phyloP scores from a whole-genome alignment of 1,140 invertebrate species.

The Diachasmimorpha longicaudata region DNA sequence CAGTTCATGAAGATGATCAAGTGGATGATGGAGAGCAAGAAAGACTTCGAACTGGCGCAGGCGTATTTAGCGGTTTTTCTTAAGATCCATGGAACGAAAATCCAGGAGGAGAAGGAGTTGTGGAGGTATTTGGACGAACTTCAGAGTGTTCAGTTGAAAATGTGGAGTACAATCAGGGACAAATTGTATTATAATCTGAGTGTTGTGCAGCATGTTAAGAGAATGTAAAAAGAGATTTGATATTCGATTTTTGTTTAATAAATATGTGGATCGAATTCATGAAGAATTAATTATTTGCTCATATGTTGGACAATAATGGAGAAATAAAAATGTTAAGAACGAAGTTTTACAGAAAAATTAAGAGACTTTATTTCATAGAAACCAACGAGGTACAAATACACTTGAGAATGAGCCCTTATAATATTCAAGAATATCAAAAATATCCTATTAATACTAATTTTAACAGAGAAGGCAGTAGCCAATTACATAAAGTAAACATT shows the following conservation, averaged over 20 bases:
- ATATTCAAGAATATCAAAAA: too few relatives aligned
- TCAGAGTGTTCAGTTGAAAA: slow-evolving; percentile 64
- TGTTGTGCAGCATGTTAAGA: slow-evolving; percentile 76
- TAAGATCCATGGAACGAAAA: slow-evolving; percentile 77
- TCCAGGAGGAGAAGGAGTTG: slow-evolving; percentile 68
- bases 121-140: slow-evolving; percentile 67
- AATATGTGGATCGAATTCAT: neutral
- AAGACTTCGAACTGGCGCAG: slow-evolving; percentile 90
- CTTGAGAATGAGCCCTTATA: neutral
- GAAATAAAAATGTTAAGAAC: too few relatives aligned
- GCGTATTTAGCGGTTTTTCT: slow-evolving; percentile 92
- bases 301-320: too few relatives aligned
- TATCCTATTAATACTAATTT: too few relatives aligned
- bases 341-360: neutral
- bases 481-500: neutral
- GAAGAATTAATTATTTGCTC: neutral
- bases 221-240: slow-evolving; percentile 62
- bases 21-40: slow-evolving; percentile 75
- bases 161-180: slow-evolving; percentile 74
- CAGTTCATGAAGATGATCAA: slow-evolving; percentile 83
- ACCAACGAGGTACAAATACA: slow-evolving; percentile 4
- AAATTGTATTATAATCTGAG: slow-evolving; percentile 80
- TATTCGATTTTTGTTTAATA: neutral
- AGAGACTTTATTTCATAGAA: neutral
- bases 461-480: too few relatives aligned